These are phyloP conservation scores for Boloria euphrosyne DNA, from an alignment of 2,888 invertebrate species.

Conservation along the genomic window DNA sequence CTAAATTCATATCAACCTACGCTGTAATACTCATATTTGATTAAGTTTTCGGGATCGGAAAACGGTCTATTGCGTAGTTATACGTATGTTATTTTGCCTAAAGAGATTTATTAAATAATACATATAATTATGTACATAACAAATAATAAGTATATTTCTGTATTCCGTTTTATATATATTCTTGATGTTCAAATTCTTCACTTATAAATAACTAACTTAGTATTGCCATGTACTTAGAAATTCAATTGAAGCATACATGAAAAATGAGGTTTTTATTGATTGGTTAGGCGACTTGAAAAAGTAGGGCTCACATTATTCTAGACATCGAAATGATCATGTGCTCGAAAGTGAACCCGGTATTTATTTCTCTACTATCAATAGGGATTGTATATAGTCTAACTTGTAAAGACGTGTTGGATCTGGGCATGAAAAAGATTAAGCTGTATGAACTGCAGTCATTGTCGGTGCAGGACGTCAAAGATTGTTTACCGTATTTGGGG, in stretches of 20 bases:
- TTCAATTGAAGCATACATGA: conserved; percentile 7
- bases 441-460: conserved; percentile 54
- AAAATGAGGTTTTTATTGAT: conserved; percentile 5
- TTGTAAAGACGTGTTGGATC: conserved; percentile 58
- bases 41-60: too few species aligned
- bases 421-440: conserved; percentile 48
- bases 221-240: background rate
- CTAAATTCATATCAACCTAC: too few species aligned
- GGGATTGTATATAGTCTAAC: conserved; percentile 41
- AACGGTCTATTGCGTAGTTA: too few species aligned
- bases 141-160: too few species aligned
- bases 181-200: too few species aligned
- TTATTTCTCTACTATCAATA: conserved; percentile 6
- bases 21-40: too few species aligned
- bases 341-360: background rate
- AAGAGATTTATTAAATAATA: too few species aligned
- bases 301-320: background rate
- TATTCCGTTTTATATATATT: too few species aligned
- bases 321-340: background rate
- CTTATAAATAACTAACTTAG: too few species aligned
- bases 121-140: too few species aligned
- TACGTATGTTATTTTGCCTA: too few species aligned
- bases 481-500: conserved; percentile 65
- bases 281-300: background rate
- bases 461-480: conserved; percentile 56